These are phyloP conservation scores for Mongoloraphidia duomilia DNA, from an alignment of 2,888 invertebrate genomes.

Conservation along the genomic window DNA sequence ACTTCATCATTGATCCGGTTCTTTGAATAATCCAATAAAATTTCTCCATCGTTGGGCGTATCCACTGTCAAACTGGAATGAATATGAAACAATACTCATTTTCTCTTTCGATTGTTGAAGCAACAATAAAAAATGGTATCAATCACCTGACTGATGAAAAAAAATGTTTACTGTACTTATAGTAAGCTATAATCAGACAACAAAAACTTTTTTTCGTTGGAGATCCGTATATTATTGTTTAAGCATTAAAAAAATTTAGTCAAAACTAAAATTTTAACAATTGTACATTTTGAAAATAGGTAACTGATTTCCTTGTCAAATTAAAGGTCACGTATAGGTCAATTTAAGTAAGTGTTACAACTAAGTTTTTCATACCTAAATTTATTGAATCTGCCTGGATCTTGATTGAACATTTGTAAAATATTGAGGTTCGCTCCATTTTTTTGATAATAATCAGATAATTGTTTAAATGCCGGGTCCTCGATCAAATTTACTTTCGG, in stretches of 20 bases:
- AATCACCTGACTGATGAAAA: conserved; percentile 1
- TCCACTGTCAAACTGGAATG: conserved; percentile 49
- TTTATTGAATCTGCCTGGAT: conserved; percentile 71
- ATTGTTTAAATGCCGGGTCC: conserved; percentile 58
- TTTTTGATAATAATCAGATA: conserved; percentile 57
- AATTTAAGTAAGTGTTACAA: conserved; percentile 1
- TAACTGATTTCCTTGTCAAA: neutral
- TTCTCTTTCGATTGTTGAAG: conserved; percentile 4
- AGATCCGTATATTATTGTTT: no score
- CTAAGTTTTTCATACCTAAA: conserved; percentile 59
- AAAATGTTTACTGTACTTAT: conserved; percentile 16
- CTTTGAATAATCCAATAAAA: conserved; percentile 93
- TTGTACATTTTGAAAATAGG: no score
- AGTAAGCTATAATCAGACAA: conserved; percentile 2
- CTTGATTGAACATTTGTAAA: conserved; percentile 63
- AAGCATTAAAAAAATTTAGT: no score
- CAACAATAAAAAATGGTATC: conserved; percentile 7
- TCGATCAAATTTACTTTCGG: conserved; percentile 37
- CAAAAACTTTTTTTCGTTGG: neutral
- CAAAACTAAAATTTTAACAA: no score
- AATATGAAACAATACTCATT: conserved; percentile 15
- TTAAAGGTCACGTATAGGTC: conserved; percentile 16
- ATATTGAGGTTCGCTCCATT: conserved; percentile 68
- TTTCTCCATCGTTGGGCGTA: conserved; percentile 77
- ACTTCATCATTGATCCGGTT: conserved; percentile 75